Percentiles rank a stretch among this genome's conserved stretches.
phyloP scores from a whole-genome alignment of 2,888 invertebrate species.

The Pachydiplax longipennis region DNA sequence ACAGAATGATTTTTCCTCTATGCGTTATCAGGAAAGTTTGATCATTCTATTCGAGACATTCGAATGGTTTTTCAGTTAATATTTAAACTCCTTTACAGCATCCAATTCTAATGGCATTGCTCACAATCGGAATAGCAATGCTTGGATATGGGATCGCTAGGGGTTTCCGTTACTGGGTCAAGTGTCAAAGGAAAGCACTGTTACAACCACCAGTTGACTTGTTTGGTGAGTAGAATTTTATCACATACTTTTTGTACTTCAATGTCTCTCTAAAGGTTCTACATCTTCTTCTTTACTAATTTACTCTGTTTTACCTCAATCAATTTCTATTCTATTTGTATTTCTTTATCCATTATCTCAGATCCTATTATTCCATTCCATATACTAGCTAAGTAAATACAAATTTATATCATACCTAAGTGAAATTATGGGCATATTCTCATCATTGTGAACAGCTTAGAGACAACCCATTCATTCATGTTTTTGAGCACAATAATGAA shows the following conservation, averaged over 20 bases:
- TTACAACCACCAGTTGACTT: constrained; percentile 65
- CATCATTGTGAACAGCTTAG: too few relatives aligned
- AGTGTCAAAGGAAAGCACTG: constrained; percentile 63
- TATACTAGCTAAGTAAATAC: too few relatives aligned
- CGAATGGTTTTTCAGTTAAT: too few relatives aligned
- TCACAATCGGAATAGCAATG: constrained; percentile 72
- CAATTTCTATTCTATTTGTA: too few relatives aligned
- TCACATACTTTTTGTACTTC: neutral
- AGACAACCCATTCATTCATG: too few relatives aligned
- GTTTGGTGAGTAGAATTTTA: constrained; percentile 49
- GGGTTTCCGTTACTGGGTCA: constrained; percentile 64
- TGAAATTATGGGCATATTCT: too few relatives aligned
- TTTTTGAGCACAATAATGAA: neutral
- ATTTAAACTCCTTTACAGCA: constrained; percentile 62
- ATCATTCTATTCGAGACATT: neutral
- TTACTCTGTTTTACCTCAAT: too few relatives aligned
- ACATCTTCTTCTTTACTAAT: too few relatives aligned
- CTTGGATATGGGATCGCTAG: constrained; percentile 73
- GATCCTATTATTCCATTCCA: too few relatives aligned
- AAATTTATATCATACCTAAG: too few relatives aligned
- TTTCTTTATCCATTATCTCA: too few relatives aligned
- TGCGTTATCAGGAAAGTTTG: neutral
- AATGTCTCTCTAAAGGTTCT: too few relatives aligned
- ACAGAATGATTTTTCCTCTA: neutral
- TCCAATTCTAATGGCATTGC: constrained; percentile 74